These are phyloP conservation scores for Montifringilla adamsi DNA, from an alignment of 2,113 vertebrate species.

Conservation along the genomic window DNA sequence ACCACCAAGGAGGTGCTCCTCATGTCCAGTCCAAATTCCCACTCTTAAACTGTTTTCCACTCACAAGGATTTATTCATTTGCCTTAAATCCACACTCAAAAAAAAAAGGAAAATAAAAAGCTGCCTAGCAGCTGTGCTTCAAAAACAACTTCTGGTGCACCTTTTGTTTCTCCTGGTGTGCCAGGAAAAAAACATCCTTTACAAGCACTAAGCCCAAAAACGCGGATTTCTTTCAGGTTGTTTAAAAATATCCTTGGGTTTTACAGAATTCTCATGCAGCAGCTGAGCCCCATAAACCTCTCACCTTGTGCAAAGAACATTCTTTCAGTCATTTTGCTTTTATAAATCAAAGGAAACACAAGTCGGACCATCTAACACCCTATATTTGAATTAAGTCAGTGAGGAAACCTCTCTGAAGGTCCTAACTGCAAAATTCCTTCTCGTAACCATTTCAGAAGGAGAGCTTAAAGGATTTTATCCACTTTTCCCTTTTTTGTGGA, in stretches of 20 bases:
- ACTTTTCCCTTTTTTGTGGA: neutral
- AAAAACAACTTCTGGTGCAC: neutral
- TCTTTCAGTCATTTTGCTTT: neutral
- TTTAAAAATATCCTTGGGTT: neutral
- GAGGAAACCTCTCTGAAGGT: neutral
- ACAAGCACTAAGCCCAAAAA: neutral
- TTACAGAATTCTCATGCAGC: neutral
- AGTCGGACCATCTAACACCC: neutral
- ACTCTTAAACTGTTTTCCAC: neutral
- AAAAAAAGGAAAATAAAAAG: neutral
- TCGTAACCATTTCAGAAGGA: neutral
- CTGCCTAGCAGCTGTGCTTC: fast-evolving
- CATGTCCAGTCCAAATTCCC: neutral
- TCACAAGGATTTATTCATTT: neutral
- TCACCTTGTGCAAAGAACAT: neutral
- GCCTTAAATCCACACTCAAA: neutral
- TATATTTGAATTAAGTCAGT: neutral
- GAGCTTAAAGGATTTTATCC: neutral
- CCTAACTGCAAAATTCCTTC: neutral
- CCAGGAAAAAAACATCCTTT: neutral
- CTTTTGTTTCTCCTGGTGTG: neutral
- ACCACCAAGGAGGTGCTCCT: neutral
- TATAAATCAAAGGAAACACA: neutral
- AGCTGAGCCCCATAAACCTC: neutral
- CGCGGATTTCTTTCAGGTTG: neutral